Conservation (phyloP, 2,113 vertebrate species). For the Campylorhamphus procurvoides region DNA sequence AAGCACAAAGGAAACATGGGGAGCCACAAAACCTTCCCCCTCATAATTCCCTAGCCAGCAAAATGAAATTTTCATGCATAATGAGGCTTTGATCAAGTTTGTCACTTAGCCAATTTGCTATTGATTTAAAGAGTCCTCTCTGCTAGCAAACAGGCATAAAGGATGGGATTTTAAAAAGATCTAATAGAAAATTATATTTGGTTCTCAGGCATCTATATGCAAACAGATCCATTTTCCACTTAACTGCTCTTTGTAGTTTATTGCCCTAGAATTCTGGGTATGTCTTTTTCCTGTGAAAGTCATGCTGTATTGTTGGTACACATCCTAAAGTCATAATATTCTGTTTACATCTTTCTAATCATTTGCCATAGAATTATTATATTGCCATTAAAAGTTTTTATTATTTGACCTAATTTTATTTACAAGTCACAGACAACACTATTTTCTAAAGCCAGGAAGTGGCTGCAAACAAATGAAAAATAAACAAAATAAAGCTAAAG, state of each 20-base stretch:
- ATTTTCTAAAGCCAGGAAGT: constrained; percentile 35
- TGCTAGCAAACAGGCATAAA: constrained; percentile 2
- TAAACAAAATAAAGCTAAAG: constrained; percentile 50
- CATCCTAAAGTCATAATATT: neutral
- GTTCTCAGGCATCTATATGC: neutral
- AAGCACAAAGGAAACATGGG: neutral
- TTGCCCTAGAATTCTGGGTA: constrained; percentile 9
- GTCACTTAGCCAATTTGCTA: constrained; percentile 19
- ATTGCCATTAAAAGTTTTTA: constrained; percentile 25
- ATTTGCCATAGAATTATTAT: constrained; percentile 13
- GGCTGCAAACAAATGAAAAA: constrained; percentile 28
- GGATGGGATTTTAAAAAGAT: neutral
- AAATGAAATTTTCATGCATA: constrained; percentile 56
- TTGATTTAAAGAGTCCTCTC: constrained; percentile 30
- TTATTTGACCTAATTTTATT: constrained; percentile 31
- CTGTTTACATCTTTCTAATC: constrained; percentile 1
- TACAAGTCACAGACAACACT: neutral
- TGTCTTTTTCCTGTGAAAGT: neutral
- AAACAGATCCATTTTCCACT: constrained; percentile 25
- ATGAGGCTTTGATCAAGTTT: constrained; percentile 39
- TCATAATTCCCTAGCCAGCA: neutral
- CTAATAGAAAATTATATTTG: constrained; percentile 42
- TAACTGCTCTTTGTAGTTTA: constrained; percentile 19
- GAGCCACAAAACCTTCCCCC: neutral
- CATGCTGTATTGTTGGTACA: neutral